Conservation (phyloP, 2,888 invertebrate genomes). For the Nymphalis c-album region DNA sequence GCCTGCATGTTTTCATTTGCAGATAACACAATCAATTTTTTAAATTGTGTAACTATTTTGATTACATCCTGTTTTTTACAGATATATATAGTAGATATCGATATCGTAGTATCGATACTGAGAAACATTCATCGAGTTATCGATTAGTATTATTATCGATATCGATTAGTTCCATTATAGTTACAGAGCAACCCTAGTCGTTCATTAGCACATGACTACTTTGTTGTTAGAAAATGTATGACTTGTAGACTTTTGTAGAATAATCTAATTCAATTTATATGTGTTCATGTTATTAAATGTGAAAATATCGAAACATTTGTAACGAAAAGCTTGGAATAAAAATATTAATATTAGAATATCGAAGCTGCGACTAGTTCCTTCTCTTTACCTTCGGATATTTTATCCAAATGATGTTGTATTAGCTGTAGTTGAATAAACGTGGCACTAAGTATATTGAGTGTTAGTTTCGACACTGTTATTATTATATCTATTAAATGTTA, state of each 20-base stretch:
- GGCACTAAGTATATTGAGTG: conserved; percentile 8
- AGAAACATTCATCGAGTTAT: too few species aligned
- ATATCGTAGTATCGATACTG: too few species aligned
- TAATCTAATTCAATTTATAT: neutral
- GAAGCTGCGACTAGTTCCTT: neutral
- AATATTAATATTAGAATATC: neutral
- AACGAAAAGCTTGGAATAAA: neutral
- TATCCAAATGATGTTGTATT: neutral
- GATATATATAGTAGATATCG: too few species aligned
- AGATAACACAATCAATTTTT: too few species aligned
- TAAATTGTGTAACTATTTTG: too few species aligned
- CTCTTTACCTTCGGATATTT: neutral
- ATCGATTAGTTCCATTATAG: too few species aligned
- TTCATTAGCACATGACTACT: neutral
- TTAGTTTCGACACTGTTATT: conserved; percentile 3
- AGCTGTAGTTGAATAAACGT: neutral
- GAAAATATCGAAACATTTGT: neutral
- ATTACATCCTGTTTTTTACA: too few species aligned
- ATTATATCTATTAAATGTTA: neutral
- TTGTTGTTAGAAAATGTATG: neutral
- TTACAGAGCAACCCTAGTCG: too few species aligned
- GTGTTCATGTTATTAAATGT: neutral
- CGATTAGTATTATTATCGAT: too few species aligned
- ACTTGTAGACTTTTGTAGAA: neutral
- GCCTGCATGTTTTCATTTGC: too few species aligned